Conservation (phyloP, 2,113 vertebrate species). For the Malurus elegans region DNA sequence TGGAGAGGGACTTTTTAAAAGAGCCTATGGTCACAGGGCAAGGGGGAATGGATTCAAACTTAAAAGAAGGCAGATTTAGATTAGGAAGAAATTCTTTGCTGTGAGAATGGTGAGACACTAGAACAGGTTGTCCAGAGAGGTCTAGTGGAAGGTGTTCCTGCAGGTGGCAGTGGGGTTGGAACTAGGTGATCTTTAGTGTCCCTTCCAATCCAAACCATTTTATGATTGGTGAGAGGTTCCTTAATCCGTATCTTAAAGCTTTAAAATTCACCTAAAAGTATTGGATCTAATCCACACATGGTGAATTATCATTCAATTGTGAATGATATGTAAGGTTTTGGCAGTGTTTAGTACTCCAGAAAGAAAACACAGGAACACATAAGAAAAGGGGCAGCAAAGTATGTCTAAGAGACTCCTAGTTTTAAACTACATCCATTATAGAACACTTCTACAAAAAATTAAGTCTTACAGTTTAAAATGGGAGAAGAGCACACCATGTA, state of each 20-base stretch:
- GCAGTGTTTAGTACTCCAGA: background rate
- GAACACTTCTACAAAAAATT: background rate
- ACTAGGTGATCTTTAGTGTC: background rate
- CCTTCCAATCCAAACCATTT: background rate
- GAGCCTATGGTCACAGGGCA: background rate
- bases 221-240: background rate
- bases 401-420: background rate
- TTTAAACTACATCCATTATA: background rate
- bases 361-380: background rate
- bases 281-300: background rate
- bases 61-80: background rate
- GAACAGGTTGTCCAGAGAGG: background rate
- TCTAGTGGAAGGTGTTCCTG: background rate
- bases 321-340: background rate
- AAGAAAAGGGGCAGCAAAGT: background rate
- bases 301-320: background rate
- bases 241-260: background rate
- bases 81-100: background rate
- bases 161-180: background rate
- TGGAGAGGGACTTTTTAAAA: background rate
- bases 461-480: background rate
- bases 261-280: background rate
- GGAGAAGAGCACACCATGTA: background rate
- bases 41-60: background rate
- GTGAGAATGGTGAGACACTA: background rate